Evolutionary conservation across 2,797 vertebrate species (phyloP).

Genomic region (Xenopus petersii): DNA sequence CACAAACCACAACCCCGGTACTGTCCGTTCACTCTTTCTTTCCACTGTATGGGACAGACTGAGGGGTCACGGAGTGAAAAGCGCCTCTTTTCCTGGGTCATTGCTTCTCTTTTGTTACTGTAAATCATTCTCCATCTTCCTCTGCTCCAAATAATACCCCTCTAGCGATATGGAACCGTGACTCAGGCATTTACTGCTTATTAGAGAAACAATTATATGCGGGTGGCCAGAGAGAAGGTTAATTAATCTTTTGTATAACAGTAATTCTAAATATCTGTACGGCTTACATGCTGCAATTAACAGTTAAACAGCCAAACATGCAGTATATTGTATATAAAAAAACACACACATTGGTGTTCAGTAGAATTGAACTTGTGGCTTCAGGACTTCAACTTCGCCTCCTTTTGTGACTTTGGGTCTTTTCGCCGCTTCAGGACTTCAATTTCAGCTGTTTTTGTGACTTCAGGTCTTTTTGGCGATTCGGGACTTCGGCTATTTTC

Average conservation of each 20-base stretch:
- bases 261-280: too few species aligned
- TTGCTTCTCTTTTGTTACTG: slow-evolving; percentile 5
- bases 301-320: too few species aligned
- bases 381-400: too few species aligned
- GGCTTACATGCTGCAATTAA: too few species aligned
- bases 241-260: neutral
- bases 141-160: neutral
- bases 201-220: slow-evolving; percentile 27
- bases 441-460: too few species aligned
- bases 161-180: slow-evolving; percentile 5
- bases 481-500: too few species aligned
- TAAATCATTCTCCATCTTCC: slow-evolving; percentile 12
- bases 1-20: slow-evolving; percentile 5
- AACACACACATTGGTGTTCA: too few species aligned
- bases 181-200: slow-evolving; percentile 14
- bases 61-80: slow-evolving; percentile 30
- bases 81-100: slow-evolving; percentile 12
- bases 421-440: too few species aligned
- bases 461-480: too few species aligned
- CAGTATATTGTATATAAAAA: too few species aligned
- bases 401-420: too few species aligned
- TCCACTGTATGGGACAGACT: slow-evolving; percentile 18
- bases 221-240: slow-evolving; percentile 6
- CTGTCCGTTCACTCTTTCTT: neutral
- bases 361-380: too few species aligned